Evolutionary conservation across 2,888 invertebrate genomes (phyloP), one percentile per base, ranked within the genome.

Genomic region (Parasteatoda lunata): DNA sequence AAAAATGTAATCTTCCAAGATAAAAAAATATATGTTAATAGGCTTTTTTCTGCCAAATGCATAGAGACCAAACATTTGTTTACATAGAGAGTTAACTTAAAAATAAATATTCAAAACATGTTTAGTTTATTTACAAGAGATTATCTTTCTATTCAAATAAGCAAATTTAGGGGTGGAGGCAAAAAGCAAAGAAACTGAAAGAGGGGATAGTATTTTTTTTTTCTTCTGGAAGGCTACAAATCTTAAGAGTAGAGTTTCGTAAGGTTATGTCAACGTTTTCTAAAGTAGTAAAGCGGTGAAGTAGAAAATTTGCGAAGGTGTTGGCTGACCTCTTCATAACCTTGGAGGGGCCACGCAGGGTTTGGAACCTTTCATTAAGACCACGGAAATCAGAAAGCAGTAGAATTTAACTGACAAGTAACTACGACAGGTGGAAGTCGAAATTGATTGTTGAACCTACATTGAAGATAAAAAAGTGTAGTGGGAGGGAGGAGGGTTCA

Each of bases 371-470:
- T 77, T 83, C 83, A 83, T 83, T 84, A 84, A 77, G 72, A 59
- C 71, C 71, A 9, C 75, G 75, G 82, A 82, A 82, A 82, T 82
- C 75, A 69, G 64, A 69, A 75, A 76, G 81, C 81, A 75, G 76
- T 49, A 64, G 49, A 65, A 66, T 72, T 70, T 79, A 64, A 75
- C 81, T 84, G 77, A 84, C 83, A 84, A 66, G 83, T 77, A 49
- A 73, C 73, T 78, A 78, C 84, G 77, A 73, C 72, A 78, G 77
- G 77, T 84, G 84, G 84, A 84, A 78, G 84, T 78, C 77, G 66
- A 77, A 84, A 84, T 78, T 84, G 78, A 84, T 78, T 84, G 78
- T 84, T 77, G 78, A 84, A 77, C 77, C 83, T 77, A 71, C 49
- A 66, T 69, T 59, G 75, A 48, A 49, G 69, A 76, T 59, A 72